Evolutionary conservation across 92 coral and sea anemone genomes (phyloP).

Genomic region (Umimayanthus chanpuru): DNA sequence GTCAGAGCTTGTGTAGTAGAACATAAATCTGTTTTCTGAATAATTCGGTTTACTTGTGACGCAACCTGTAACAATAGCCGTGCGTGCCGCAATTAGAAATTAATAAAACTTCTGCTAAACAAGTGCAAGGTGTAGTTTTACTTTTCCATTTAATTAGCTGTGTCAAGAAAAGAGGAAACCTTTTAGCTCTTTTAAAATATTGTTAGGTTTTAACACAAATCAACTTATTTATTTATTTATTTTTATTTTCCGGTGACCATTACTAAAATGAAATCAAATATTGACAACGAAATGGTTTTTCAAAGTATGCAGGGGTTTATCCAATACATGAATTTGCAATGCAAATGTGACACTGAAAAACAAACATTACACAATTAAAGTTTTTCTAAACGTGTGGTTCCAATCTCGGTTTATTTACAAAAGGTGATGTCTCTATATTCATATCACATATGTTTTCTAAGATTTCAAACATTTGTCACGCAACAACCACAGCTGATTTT

Average conservation of each 20-base stretch:
- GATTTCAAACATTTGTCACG: background rate
- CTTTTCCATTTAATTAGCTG: background rate
- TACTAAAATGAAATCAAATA: background rate
- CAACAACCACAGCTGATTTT: background rate
- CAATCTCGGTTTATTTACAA: background rate
- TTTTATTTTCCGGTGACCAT: background rate
- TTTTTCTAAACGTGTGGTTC: background rate
- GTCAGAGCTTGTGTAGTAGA: background rate
- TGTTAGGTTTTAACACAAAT: background rate
- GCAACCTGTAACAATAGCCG: background rate
- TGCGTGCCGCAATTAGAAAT: background rate
- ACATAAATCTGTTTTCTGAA: background rate
- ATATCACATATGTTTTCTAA: too few species aligned
- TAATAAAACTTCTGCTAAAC: background rate
- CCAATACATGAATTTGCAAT: background rate
- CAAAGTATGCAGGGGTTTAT: background rate
- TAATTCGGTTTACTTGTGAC: background rate
- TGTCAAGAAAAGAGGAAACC: background rate
- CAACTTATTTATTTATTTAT: too few species aligned
- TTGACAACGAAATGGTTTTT: background rate
- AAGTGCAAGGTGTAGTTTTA: background rate
- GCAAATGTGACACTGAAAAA: background rate
- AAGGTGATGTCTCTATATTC: background rate
- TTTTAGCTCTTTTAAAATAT: background rate
- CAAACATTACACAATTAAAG: background rate